Evolutionary conservation across 2,797 vertebrate species (phyloP), one percentile per base, ranked within the genome.

Genomic region (Pempheris klunzingeri): DNA sequence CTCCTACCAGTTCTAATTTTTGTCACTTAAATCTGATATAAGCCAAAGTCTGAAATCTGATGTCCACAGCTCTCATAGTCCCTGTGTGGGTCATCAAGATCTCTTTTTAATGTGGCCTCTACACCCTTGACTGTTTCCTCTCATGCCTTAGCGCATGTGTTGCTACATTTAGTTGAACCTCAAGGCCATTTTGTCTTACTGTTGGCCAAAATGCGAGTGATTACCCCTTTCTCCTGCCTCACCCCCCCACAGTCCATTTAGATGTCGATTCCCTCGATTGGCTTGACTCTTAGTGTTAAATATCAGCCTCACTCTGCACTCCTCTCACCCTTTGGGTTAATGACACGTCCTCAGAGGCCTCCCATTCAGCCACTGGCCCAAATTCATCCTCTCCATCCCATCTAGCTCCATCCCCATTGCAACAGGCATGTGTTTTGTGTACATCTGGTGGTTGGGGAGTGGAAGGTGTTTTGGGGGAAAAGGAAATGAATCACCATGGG

Each of bases 401-500:
- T 64, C 7, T 3, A 43, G 30, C 86, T 57, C 49, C 22, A 63
- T 87, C 75, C 54, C 85, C 76, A 80, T 83, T 76, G 82, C 76
- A 87, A 86, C 87, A 41, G 73, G 57, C 75, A 32, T 85, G 46
- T 85, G 59, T 88, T 91, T 76, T 80, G 59, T 60, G 65, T 82
- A 80, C 72, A 84, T 63, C 72, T 0, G 0, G 57, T n/a, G 44
- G 44, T 54, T 20, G 15, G 38, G 38, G n/a, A 59, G 38, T 28
- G 34, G 0, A 67, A 58, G 55, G 49, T 71, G 60, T 4, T 46
- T 81, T 74, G 24, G 22, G 57, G 38, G 30, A 4, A 64, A 59
- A 86, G 87, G 87, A 89, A 89, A 86, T 93, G 49, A 91, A 88
- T 88, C 80, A 84, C 80, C 47, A 10, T 44, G 63, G 85, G 73